A percentile compares a stretch with the other conserved stretches of the same genome.
These are phyloP conservation scores for Caenorhabditis sp. DNA, from an alignment of 2,888 invertebrate species.

Conservation along the genomic window DNA sequence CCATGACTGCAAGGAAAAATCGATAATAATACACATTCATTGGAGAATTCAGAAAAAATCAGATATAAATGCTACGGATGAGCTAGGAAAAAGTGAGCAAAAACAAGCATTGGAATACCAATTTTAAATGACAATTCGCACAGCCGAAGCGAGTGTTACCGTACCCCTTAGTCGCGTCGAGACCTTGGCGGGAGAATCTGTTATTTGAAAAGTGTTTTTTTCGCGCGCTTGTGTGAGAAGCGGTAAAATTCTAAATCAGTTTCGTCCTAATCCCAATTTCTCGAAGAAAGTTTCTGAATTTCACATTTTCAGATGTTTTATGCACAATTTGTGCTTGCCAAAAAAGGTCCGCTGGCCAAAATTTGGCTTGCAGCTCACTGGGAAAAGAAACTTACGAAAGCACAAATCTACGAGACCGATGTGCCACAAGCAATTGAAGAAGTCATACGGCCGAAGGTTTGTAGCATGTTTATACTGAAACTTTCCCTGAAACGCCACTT, in stretches of 20 bases:
- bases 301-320: constrained; percentile 45
- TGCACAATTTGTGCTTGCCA: constrained; percentile 55
- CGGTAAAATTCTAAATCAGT: neutral
- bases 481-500: neutral
- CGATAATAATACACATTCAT: neutral
- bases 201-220: constrained; percentile 23
- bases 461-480: neutral
- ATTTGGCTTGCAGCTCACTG: constrained; percentile 99
- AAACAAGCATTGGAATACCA: neutral
- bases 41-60: neutral
- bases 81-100: neutral
- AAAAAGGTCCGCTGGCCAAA: constrained; percentile 94
- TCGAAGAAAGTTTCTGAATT: neutral
- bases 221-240: too few species aligned
- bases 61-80: neutral
- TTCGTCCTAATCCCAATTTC: neutral
- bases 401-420: constrained; percentile 98
- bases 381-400: constrained; percentile 99
- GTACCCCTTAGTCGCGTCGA: constrained; percentile 25
- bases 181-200: constrained; percentile 22
- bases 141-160: constrained; percentile 44
- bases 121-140: constrained; percentile 50
- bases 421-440: constrained; percentile 99
- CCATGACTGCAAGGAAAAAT: constrained; percentile 20
- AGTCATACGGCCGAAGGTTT: constrained; percentile 94